A percentile compares a stretch with the other conserved stretches of the same genome.
phyloP scores from a whole-genome alignment of 2,888 invertebrate genomes.

The Erpobdella octoculata region DNA sequence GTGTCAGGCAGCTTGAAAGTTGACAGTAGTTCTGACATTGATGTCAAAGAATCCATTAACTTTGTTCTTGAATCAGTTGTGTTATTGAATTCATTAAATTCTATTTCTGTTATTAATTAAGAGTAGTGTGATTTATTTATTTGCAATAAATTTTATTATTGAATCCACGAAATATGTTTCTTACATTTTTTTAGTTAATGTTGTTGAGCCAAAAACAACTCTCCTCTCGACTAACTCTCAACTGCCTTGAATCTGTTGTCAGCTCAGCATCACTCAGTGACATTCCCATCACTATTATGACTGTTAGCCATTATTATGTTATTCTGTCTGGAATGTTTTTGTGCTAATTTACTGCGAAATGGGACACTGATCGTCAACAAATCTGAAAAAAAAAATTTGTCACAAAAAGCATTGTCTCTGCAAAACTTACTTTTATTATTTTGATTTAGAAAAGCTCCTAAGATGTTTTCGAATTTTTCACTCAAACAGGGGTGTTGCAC shows the following conservation, averaged over 20 bases:
- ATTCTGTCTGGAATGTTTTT: no score
- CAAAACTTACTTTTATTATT: no score
- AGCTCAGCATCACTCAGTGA: constrained; percentile 64
- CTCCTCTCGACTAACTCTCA: constrained; percentile 76
- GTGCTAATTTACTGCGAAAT: no score
- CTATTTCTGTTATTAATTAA: neutral
- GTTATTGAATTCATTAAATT: neutral
- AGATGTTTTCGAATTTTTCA: no score
- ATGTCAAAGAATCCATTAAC: constrained; percentile 75
- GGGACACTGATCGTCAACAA: no score
- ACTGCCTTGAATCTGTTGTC: constrained; percentile 72
- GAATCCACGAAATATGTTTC: neutral
- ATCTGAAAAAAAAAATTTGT: no score
- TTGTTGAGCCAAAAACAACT: constrained; percentile 71
- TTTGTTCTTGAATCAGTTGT: constrained; percentile 68
- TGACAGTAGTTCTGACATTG: constrained; percentile 61
- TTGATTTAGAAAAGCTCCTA: no score
- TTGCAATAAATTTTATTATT: neutral
- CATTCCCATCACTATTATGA: constrained; percentile 72
- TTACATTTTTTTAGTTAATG: constrained; percentile 61
- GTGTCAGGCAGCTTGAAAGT: constrained; percentile 82
- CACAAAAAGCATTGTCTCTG: no score
- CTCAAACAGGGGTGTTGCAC: no score
- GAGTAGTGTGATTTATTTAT: neutral
- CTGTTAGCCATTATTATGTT: constrained; percentile 58